Evolutionary conservation across 2,888 invertebrate genomes (phyloP), one percentile per base, ranked within the genome.

Genomic region (Diachrysia chrysitis): DNA sequence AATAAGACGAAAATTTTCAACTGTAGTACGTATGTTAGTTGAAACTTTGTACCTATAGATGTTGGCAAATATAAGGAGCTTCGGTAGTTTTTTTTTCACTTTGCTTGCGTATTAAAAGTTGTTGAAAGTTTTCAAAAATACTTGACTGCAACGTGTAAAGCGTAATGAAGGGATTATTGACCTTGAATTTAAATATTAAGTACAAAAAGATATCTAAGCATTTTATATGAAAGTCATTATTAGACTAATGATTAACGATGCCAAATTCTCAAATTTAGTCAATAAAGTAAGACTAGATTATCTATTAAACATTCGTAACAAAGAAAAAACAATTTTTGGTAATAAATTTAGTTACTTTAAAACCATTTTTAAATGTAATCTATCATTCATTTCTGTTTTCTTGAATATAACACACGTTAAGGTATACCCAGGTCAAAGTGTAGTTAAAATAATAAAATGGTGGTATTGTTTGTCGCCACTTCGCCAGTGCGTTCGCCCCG

Each of bases 401-500:
- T 60, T 35, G 32, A 63, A 60, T 21, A 58, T 72, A 58, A 55
- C 54, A 61, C 58, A 55, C 46, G 19, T n/a, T n/a, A 53, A 12
- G 16, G 19, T 55, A 42, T 48, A 21, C 58, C 57, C 62, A 55
- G 83, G 78, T 76, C 81, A 79, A 71, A 78, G 82, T 73, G 76
- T 69, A 71, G 73, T 78, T 68, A 70, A 75, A 87, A 85, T 84
- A 86, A 85, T 86, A 85, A 86, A 83, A 76, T 55, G 68, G 61
- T 75, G 68, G 87, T 80, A 89, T 87, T 88, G 89, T 89, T 85
- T 87, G 83, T 82, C 69, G 83, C 78, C 84, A 66, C 83, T 88
- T 82, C 69, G 83, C 78, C 84, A 66, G 81, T 88, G 73, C 89
- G 83, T 90, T 90, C 84, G 85, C 87, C 89, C 77, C 89, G 88